These are phyloP conservation scores for Apistogramma diplotaenia DNA, from an alignment of 2,113 vertebrate genomes.

Conservation along the genomic window DNA sequence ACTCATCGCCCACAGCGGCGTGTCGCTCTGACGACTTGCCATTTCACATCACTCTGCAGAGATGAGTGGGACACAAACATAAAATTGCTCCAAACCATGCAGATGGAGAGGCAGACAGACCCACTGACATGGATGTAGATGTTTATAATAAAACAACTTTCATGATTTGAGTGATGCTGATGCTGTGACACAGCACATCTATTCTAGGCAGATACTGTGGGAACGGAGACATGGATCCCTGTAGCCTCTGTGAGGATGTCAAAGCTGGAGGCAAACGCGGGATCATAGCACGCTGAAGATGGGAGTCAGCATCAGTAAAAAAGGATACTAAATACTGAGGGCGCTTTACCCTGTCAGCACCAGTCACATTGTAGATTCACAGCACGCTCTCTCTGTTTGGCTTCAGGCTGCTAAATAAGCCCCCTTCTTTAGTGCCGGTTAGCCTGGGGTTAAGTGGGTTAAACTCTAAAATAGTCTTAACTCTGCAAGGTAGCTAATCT, in stretches of 20 bases:
- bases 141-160: conserved; percentile 31
- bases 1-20: conserved; percentile 56
- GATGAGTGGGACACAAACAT: conserved; percentile 62
- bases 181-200: conserved; percentile 52
- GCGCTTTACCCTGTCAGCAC: conserved; percentile 16
- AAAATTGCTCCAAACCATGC: conserved; percentile 61
- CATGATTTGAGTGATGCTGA: conserved; percentile 61
- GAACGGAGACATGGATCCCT: conserved; percentile 21
- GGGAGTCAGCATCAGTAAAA: conserved; percentile 21
- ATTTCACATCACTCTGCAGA: conserved; percentile 63
- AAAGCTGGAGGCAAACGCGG: conserved; percentile 36
- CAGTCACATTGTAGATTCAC: conserved; percentile 30
- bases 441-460: conserved; percentile 55
- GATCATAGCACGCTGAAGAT: conserved; percentile 21
- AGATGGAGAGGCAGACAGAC: conserved; percentile 55
- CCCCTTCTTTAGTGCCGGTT: not conserved
- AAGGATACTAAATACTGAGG: conserved; percentile 7
- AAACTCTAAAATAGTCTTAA: conserved; percentile 57
- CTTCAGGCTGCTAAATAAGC: conserved; percentile 32
- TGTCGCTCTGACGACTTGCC: conserved; percentile 63
- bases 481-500: conserved; percentile 60
- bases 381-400: conserved; percentile 8
- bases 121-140: conserved; percentile 54
- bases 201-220: conserved; percentile 32
- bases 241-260: conserved; percentile 18